Conservation (phyloP, 1,140 invertebrate species). For the Bombus cullumanus region DNA sequence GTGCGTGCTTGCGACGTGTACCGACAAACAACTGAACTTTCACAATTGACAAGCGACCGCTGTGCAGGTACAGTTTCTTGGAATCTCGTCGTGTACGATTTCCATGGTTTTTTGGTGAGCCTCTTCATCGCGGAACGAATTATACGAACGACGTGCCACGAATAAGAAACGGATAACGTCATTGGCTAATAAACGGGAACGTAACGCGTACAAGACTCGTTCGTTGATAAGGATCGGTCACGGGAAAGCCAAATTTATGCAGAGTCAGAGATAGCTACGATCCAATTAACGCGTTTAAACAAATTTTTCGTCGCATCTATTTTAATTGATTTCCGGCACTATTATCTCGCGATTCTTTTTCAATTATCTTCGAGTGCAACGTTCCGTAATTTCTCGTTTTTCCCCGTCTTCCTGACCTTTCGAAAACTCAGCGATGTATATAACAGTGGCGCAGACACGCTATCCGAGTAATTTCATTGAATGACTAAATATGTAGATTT, state of each 20-base stretch:
- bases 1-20: slow-evolving; percentile 1
- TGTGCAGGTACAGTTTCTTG: slow-evolving; percentile 28
- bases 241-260: not conserved
- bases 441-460: not conserved
- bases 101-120: slow-evolving; percentile 55
- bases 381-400: not conserved
- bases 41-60: slow-evolving; percentile 48
- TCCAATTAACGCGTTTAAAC: not conserved
- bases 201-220: not conserved
- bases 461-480: slow-evolving; percentile 18
- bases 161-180: slow-evolving; percentile 49
- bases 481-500: slow-evolving; percentile 56
- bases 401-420: not conserved
- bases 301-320: not conserved
- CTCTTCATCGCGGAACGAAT: slow-evolving; percentile 36
- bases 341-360: not conserved
- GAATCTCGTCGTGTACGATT: slow-evolving; percentile 36
- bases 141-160: slow-evolving; percentile 31
- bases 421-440: not conserved
- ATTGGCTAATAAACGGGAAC: slow-evolving; percentile 46
- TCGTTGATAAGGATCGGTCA: not conserved
- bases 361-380: not conserved
- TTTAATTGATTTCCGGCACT: not conserved
- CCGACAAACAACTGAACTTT: slow-evolving; percentile 52
- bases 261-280: not conserved